These are phyloP conservation scores for Echiichthys vipera DNA, from an alignment of 2,797 vertebrate species.

Conservation along the genomic window DNA sequence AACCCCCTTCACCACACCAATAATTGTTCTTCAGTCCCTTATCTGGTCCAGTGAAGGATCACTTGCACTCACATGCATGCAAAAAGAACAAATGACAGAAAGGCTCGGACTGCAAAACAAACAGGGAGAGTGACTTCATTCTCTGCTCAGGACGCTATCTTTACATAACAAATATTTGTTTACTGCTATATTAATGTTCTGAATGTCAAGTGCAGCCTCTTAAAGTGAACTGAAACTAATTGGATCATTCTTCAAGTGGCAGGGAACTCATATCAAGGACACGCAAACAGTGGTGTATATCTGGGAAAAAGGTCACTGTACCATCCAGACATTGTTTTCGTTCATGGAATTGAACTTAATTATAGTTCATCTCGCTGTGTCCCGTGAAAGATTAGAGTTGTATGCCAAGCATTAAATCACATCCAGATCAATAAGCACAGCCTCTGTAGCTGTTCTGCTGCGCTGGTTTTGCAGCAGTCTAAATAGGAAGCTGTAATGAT, in stretches of 20 bases:
- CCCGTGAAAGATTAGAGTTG: conserved; percentile 55
- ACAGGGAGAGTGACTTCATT: too few species aligned
- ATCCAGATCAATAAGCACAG: conserved; percentile 69
- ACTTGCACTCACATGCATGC: too few species aligned
- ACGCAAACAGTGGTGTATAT: conserved; percentile 3
- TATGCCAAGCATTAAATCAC: conserved; percentile 67
- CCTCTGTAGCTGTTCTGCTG: conserved; percentile 55
- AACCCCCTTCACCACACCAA: background rate
- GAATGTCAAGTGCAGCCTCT: too few species aligned
- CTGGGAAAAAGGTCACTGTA: conserved; percentile 39
- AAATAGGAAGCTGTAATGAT: conserved; percentile 57
- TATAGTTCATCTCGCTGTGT: conserved; percentile 29
- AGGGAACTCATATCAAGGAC: conserved; percentile 1
- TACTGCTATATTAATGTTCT: too few species aligned
- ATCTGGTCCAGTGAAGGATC: conserved; percentile 1
- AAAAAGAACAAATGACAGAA: too few species aligned
- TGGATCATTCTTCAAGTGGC: conserved; percentile 39
- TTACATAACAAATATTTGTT: too few species aligned
- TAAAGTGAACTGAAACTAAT: conserved; percentile 36
- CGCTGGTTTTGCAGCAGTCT: conserved; percentile 55
- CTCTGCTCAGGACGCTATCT: too few species aligned
- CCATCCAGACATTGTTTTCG: conserved; percentile 28
- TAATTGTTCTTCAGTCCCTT: background rate
- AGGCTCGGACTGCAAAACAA: too few species aligned
- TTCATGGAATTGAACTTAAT: conserved; percentile 52